Base-by-base conservation (phyloP, 2,797 vertebrate genomes). In the Trachops cirrhosus region DNA sequence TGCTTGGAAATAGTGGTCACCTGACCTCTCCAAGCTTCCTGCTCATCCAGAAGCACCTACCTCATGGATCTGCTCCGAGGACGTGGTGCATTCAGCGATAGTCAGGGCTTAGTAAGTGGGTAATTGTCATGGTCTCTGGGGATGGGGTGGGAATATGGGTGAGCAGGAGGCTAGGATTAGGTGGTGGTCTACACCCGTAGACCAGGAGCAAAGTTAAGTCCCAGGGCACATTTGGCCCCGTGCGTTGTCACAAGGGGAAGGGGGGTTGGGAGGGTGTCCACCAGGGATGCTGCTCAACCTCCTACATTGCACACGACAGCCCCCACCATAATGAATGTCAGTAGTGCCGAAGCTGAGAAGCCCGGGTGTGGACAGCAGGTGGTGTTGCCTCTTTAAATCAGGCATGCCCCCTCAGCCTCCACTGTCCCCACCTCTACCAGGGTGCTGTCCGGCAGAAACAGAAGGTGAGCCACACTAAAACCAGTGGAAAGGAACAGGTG, bases 21-120 rank as follows among this genome's bases (percentile, higher is more conserved):
- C 0, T 6, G 4, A 67, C 19, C 48, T 74, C 14, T 29, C 18
- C 26, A 29, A 52, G 93, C 50, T 64, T 68, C 14, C 0, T 64
- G 5, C 44, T 62, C 5, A 7, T 37, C 32, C 52, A 1, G 37
- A 70, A 59, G 64, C 12, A 5, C 24, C 34, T 39, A 1, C 19
- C 8, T 11, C 10, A 10, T 12, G 39, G 34, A 32, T 57, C 48
- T 54, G 75, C 77, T 32, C 32, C 5, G 78, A 37, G 18, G 54
- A 29, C 6, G 15, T 0, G 6, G 46, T 11, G 29, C 39, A 16
- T 62, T 46, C 57, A 67, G 39, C 1, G 0, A 7, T 15, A 24
- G 59, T 9, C 24, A 64, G 44, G 37, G 62, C 44, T 74, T 41
- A 32, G 18, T 34, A 48, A 54, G 74, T 7, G 68, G 41, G 34